Evolutionary conservation across 2,797 vertebrate species (phyloP), one percentile per base, ranked within the genome.

Genomic region (Cossypha heuglini): DNA sequence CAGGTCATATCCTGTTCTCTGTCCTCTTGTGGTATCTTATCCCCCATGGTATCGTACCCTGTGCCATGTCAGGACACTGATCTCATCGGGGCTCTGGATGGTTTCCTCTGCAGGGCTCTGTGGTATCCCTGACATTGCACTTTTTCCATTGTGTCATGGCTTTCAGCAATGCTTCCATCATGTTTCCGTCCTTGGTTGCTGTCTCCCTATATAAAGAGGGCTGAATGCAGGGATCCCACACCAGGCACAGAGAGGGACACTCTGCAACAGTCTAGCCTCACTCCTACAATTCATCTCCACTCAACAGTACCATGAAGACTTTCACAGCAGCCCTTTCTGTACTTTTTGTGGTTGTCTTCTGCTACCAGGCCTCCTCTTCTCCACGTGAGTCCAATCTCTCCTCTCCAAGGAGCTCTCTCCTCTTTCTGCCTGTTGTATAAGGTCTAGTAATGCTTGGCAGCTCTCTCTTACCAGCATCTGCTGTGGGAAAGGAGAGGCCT

Each of bases 231-330:
- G 29, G 28, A 31, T 54, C 12, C 29, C 20, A 4, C 7, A 2
- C 10, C 33, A 64, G 37, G 4, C 48, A 48, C 45, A 31, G 21
- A 13, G 7, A 63, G 19, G 29, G 17, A 13, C 16, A 31, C 24
- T 55, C 43, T 61, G 93, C 57, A 62, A 55, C 61, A n/a, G 18
- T 15, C 16, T 55, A 45, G 42, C 26, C 72, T 26, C 59, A 10
- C 49, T 43, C 15, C 77, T 54, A 16, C 48, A 35, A 8, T 9
- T 64, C 31, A 13, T 13, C 37, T 71, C 11, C 16, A 17, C 51
- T 15, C 57, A 79, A 58, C 25, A 37, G 63, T 6, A 94, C 6
- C 75, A 97, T 96, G 97, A 96, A 94, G 68, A 59, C 73, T 72
- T 93, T 75, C 33, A 3, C 8, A 31, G 49, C 79, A 67, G 51